These are phyloP conservation scores for Otolemur garnettii DNA, from an alignment of 2,113 vertebrate genomes.

Conservation along the genomic window DNA sequence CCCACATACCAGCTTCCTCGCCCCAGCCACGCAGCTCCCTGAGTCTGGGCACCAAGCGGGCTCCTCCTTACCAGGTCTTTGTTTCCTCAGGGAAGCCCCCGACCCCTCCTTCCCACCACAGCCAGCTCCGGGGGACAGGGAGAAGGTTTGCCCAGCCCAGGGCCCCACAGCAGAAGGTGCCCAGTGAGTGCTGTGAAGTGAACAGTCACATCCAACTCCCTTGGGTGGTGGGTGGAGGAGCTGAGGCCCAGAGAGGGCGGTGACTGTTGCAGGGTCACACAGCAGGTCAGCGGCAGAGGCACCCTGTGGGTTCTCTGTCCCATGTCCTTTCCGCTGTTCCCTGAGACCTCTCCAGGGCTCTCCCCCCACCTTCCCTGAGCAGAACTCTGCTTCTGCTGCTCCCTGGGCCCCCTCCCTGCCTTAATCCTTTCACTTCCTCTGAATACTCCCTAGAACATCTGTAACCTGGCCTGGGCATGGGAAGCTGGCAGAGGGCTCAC, in stretches of 20 bases:
- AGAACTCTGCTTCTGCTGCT: neutral
- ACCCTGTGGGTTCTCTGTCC: neutral
- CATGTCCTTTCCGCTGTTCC: rapidly evolving
- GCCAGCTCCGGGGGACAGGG: rapidly evolving
- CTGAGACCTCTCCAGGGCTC: neutral
- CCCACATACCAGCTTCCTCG: neutral
- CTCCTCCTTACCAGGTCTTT: neutral
- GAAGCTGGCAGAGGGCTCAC: slow-evolving; percentile 58
- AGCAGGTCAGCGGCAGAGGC: neutral
- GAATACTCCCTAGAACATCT: neutral
- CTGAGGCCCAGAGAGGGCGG: neutral
- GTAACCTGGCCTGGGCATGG: neutral
- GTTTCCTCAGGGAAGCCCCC: neutral
- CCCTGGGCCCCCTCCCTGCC: no score
- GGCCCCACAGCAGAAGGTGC: neutral
- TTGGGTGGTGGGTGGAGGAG: neutral
- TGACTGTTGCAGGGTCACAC: neutral
- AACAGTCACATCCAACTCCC: rapidly evolving
- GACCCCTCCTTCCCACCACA: neutral
- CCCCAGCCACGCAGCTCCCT: rapidly evolving
- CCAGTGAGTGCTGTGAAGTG: neutral
- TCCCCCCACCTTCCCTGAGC: rapidly evolving
- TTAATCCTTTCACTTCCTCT: neutral
- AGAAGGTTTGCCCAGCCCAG: no score
- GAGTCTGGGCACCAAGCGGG: rapidly evolving